These are phyloP conservation scores for Chymomyza fuscimana DNA, from an alignment of 2,888 invertebrate genomes.

Conservation along the genomic window DNA sequence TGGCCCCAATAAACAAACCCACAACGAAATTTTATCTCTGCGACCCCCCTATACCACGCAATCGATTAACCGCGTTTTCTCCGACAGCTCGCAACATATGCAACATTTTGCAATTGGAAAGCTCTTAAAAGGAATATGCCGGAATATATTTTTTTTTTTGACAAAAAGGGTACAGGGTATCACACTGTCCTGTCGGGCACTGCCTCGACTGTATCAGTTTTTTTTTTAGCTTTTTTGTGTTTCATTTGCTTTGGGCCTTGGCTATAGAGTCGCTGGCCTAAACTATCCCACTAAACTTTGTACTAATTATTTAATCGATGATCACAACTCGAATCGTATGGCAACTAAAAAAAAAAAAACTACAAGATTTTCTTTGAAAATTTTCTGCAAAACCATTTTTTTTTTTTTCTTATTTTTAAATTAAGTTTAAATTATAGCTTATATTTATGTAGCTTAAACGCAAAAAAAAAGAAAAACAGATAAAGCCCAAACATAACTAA, in stretches of 20 bases:
- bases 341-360: constrained; percentile 8
- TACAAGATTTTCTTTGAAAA: constrained; percentile 23
- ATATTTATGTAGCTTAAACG: constrained; percentile 40
- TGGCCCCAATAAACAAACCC: no score
- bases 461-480: not conserved
- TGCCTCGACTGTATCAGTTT: not conserved
- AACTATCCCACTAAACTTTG: constrained; percentile 3
- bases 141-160: no score
- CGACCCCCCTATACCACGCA: no score
- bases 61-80: no score
- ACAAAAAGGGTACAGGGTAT: no score
- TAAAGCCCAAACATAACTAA: constrained; percentile 18
- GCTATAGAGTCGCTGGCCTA: not conserved
- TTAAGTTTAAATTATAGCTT: constrained; percentile 57
- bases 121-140: no score
- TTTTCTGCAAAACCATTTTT: constrained; percentile 31
- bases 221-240: constrained; percentile 8
- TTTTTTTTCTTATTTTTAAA: constrained; percentile 59
- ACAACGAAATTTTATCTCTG: no score
- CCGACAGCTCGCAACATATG: no score
- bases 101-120: no score
- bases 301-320: constrained; percentile 67
- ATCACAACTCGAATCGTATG: constrained; percentile 78
- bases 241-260: constrained; percentile 4
- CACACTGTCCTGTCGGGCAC: no score